Conservation (phyloP, 1,140 invertebrate genomes). For the Atopsyche davidsoni region DNA sequence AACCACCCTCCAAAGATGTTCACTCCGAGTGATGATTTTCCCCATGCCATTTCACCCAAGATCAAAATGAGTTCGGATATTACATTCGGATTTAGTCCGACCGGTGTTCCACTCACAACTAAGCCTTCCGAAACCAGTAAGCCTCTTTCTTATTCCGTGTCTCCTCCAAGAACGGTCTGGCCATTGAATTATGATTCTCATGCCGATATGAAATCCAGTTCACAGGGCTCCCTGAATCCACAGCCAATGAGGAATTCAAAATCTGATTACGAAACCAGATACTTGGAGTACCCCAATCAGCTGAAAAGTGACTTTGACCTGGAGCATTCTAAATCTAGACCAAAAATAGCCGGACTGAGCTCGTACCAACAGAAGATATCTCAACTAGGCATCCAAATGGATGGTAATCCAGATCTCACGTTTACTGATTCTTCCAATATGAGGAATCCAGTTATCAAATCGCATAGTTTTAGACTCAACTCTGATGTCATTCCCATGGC, state of each 20-base stretch:
- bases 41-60: constrained; percentile 18
- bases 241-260: constrained; percentile 18
- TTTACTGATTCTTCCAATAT: constrained; percentile 41
- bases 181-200: constrained; percentile 23
- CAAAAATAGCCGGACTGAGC: constrained; percentile 47
- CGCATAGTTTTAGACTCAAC: constrained; percentile 58
- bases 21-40: constrained; percentile 17
- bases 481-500: constrained; percentile 44
- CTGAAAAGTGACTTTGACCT: constrained; percentile 20
- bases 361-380: constrained; percentile 48
- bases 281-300: constrained; percentile 23
- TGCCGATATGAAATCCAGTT: constrained; percentile 22
- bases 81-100: constrained; percentile 15
- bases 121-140: constrained; percentile 14
- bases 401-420: constrained; percentile 30
- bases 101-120: background rate
- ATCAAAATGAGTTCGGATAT: constrained; percentile 23
- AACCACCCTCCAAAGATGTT: constrained; percentile 14
- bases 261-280: constrained; percentile 21
- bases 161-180: constrained; percentile 25
- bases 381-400: constrained; percentile 23
- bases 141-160: constrained; percentile 28
- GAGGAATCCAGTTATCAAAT: constrained; percentile 54
- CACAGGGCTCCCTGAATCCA: constrained; percentile 26
- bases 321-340: constrained; percentile 35